Percentiles rank a stretch among this genome's conserved stretches.
phyloP scores from a whole-genome alignment of 2,113 vertebrate species.

The Pterophyllum scalare region DNA sequence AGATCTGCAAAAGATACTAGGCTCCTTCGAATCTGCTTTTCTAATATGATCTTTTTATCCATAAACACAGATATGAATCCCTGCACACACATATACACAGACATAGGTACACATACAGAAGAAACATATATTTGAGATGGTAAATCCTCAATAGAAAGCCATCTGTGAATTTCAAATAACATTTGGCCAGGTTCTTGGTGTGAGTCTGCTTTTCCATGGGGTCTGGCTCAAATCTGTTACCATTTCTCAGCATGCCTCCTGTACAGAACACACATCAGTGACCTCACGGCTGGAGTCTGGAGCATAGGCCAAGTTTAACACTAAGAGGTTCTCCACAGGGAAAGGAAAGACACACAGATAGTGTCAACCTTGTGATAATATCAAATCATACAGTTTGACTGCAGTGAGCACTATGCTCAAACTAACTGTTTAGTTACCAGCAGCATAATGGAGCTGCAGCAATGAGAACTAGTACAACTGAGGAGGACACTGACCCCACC shows the following conservation, averaged over 20 bases:
- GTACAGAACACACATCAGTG: conserved; percentile 68
- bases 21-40: background rate
- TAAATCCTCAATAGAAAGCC: conserved; percentile 40
- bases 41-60: background rate
- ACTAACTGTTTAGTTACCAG: background rate
- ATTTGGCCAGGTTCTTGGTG: conserved; percentile 53
- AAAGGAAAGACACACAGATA: conserved; percentile 17
- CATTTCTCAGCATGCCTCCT: conserved; percentile 66
- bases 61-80: background rate
- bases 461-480: background rate
- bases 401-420: background rate
- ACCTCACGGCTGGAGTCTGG: conserved; percentile 60
- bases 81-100: background rate
- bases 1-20: background rate
- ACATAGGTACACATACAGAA: background rate
- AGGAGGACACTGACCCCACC: background rate
- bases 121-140: conserved; percentile 30
- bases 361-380: background rate
- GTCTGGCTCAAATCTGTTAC: conserved; percentile 61
- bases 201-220: conserved; percentile 43
- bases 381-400: background rate
- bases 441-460: background rate
- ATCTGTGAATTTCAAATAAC: conserved; percentile 68
- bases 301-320: conserved; percentile 55
- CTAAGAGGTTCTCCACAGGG: conserved; percentile 43